Base-by-base conservation (phyloP, 2,888 invertebrate species). In the Diachrysia chrysitis region DNA sequence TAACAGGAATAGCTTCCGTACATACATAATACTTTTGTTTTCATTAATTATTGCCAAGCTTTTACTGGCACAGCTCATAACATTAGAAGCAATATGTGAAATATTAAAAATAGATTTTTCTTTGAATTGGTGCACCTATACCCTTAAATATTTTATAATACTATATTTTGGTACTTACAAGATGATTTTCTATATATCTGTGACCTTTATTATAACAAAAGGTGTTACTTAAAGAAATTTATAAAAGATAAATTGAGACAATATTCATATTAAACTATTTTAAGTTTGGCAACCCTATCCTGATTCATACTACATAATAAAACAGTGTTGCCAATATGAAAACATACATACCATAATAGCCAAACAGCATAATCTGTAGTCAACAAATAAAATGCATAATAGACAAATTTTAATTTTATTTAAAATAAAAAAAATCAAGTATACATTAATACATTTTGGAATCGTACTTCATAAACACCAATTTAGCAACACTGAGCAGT, bases 81-180 rank as follows among this genome's bases (percentile, higher is more conserved):
- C 54, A 79, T 83, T 84, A 89, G 83, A 90, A 92, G 92, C 92
- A 89, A 84, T 85, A 86, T 83, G 87, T 88, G 86, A 85, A 84
- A 86, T 93, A 93, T 92, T 93, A 93, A 94, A 94, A 93, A 94
- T 93, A 93, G 86, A 88, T 85, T 82, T 80, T 83, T 83, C 82
- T 87, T 87, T 87, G 81, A 88, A 85, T 90, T 85, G 86, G 87
- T 92, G 92, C 91, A 89, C 87, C 87, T 78, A 87, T 89, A 86
- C 81, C 83, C 85, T 86, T 87, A 86, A 66, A 82, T 76, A 78
- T 82, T 85, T 68, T 65, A 69, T 76, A 87, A 88, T 87, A 88
- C 88, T 90, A 89, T 79, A 68, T 83, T 87, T 88, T 88, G 86
- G 85, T 88, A 85, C 85, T 80, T 85, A 82, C 67, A 81, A n/a